These are phyloP conservation scores for Creontiades dilutus DNA, from an alignment of 2,888 invertebrate genomes.

Conservation along the genomic window DNA sequence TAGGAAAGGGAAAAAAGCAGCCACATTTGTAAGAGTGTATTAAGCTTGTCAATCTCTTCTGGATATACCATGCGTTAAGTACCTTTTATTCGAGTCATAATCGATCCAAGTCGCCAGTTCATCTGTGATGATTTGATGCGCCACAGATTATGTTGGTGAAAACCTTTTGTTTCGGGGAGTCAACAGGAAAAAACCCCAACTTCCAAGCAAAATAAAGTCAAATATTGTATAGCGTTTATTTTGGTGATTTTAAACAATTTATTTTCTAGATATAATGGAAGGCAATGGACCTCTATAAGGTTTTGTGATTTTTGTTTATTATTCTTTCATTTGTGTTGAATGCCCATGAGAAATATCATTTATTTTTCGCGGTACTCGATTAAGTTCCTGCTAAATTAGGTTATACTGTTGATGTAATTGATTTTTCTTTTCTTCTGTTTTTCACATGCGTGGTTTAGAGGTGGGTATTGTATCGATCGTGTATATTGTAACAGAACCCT, in stretches of 20 bases:
- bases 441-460: background rate
- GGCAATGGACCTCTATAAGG: conserved; percentile 1
- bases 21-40: background rate
- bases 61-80: background rate
- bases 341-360: background rate
- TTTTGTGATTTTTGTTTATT: conserved; percentile 33
- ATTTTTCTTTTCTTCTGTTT: background rate
- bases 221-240: conserved; percentile 38
- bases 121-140: background rate
- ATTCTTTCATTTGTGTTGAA: background rate
- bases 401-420: conserved; percentile 1
- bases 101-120: background rate
- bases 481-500: conserved; percentile 33
- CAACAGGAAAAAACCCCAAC: background rate
- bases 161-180: background rate
- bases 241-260: background rate
- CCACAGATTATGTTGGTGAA: conserved; percentile 4
- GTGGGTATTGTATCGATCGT: conserved; percentile 29
- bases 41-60: background rate
- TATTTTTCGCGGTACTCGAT: conserved; percentile 34
- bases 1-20: background rate
- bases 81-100: background rate
- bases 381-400: conserved; percentile 62
- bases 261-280: conserved; percentile 8
- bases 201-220: conserved; percentile 39